A percentile compares a stretch with the other conserved stretches of the same genome.
Evolutionary conservation across 2,113 vertebrate species (phyloP).

Genomic region (Phrynocephalus versicolor): DNA sequence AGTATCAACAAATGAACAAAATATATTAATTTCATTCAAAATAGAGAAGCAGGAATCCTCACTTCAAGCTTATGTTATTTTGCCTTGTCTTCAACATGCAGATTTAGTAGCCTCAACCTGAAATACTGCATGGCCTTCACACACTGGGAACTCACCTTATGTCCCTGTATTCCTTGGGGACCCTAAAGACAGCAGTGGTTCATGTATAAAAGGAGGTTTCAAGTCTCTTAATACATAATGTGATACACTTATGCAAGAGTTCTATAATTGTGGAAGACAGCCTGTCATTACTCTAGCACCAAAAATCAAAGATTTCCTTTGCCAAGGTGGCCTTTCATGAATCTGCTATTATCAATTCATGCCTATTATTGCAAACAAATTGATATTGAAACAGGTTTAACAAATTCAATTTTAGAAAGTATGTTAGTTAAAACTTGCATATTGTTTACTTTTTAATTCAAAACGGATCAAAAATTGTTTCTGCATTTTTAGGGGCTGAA

Average conservation of each 20-base stretch:
- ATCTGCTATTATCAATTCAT: neutral
- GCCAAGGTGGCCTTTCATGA: neutral
- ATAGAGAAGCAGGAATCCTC: neutral
- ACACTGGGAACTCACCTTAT: slow-evolving; percentile 12
- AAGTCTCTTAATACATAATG: neutral
- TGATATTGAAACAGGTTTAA: neutral
- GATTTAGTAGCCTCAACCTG: neutral
- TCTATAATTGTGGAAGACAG: neutral
- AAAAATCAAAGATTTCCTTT: neutral
- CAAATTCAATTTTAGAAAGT: neutral
- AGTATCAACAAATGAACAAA: neutral
- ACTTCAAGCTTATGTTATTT: neutral
- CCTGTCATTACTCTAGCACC: neutral
- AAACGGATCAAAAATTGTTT: neutral
- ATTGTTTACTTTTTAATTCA: neutral
- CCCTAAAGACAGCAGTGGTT: slow-evolving; percentile 19
- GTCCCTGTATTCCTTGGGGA: slow-evolving; percentile 28
- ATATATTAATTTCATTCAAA: neutral
- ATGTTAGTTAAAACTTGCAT: neutral
- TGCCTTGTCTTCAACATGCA: neutral
- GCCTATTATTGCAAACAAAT: too few relatives aligned
- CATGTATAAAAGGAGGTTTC: neutral
- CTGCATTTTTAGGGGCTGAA: neutral
- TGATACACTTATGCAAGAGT: neutral
- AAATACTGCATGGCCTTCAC: neutral